Percentiles rank a stretch among this genome's conserved stretches.
These are phyloP conservation scores for Tricholauxania praeusta DNA, from an alignment of 2,888 invertebrate genomes.

Conservation along the genomic window DNA sequence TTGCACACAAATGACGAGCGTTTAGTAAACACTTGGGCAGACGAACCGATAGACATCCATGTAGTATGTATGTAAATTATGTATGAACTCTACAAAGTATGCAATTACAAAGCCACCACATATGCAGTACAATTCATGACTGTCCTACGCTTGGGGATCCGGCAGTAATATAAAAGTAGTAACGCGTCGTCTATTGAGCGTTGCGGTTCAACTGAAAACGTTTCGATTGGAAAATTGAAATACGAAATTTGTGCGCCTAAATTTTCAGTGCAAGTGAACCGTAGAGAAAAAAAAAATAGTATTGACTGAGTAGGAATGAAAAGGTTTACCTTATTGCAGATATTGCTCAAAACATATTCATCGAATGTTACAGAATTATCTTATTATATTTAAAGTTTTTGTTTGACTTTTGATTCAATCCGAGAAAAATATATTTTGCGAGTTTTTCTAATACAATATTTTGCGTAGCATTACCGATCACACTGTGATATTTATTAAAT, in stretches of 20 bases:
- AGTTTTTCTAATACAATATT: no score
- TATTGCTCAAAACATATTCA: no score
- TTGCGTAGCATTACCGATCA: no score
- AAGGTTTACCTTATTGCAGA: no score
- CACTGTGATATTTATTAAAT: no score
- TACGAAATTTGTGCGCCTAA: conserved; percentile 23
- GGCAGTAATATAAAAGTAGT: conserved; percentile 3
- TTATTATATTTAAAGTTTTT: no score
- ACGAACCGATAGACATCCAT: no score
- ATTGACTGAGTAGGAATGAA: no score
- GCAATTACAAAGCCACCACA: conserved; percentile 11
- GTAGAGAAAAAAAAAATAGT: background rate
- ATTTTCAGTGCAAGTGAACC: conserved; percentile 8
- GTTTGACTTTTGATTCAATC: no score
- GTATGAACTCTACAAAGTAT: conserved; percentile 50
- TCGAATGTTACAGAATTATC: no score
- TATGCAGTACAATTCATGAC: no score
- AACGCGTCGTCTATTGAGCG: conserved; percentile 21
- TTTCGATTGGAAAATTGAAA: conserved; percentile 9
- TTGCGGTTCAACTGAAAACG: conserved; percentile 15
- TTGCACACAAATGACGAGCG: conserved; percentile 9
- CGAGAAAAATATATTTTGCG: no score
- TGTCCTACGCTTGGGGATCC: background rate
- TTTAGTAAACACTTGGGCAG: background rate
- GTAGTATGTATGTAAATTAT: conserved; percentile 15